phyloP scores from a whole-genome alignment of 2,113 vertebrate species.

The Agelaius tricolor region DNA sequence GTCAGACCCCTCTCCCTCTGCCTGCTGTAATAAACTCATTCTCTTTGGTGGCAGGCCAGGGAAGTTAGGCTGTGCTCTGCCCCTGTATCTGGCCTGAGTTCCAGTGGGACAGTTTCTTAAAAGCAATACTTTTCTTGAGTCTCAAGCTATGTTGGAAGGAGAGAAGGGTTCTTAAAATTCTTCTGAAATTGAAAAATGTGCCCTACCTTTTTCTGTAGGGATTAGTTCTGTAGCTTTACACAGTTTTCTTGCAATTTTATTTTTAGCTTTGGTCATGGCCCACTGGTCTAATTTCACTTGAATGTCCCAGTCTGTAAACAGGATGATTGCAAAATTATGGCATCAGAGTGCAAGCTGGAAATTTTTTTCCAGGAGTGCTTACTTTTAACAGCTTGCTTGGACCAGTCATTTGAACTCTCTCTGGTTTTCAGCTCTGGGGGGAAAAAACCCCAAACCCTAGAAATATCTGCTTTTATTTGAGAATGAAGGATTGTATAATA shows the following conservation, averaged over 20 bases:
- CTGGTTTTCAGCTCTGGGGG: background rate
- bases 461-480: constrained; percentile 8
- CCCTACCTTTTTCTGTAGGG: background rate
- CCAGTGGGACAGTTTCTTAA: background rate
- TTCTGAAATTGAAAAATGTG: constrained; percentile 6
- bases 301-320: constrained; percentile 46
- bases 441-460: background rate
- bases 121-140: background rate
- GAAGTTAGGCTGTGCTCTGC: background rate
- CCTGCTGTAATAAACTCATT: constrained; percentile 30
- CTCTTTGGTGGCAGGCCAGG: background rate
- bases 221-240: constrained; percentile 4
- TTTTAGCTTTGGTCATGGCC: constrained; percentile 42
- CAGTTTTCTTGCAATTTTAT: constrained; percentile 38
- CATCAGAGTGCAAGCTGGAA: background rate
- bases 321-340: constrained; percentile 49
- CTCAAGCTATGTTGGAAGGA: background rate
- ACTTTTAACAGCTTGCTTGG: background rate
- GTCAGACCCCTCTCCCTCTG: constrained; percentile 9
- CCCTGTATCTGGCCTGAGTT: background rate
- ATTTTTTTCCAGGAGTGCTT: background rate
- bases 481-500: background rate
- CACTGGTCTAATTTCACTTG: constrained; percentile 26
- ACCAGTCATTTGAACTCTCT: background rate
- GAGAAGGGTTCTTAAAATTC: background rate